Percentiles rank a stretch among this genome's conserved stretches.
Conservation (phyloP, 2,888 invertebrate genomes). For the Drosophila quinaria region DNA sequence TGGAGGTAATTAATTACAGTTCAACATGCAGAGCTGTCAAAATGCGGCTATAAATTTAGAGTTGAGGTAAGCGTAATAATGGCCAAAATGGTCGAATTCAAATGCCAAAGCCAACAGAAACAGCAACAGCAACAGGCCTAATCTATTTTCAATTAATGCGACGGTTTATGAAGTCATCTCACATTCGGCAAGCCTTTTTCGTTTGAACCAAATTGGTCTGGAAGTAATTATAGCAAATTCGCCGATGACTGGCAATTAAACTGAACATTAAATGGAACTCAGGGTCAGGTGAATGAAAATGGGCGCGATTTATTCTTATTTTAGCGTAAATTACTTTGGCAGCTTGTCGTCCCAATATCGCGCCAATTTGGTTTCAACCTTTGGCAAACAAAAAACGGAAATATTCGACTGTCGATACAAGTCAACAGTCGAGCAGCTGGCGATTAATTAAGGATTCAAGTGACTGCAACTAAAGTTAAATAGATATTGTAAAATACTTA, state of each 20-base stretch:
- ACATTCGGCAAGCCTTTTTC: conserved; percentile 53
- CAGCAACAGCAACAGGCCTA: conserved; percentile 24
- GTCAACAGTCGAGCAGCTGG: conserved; percentile 40
- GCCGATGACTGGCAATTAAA: conserved; percentile 55
- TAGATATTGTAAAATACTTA: conserved; percentile 69
- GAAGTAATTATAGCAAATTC: conserved; percentile 59
- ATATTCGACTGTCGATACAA: neutral
- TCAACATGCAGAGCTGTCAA: conserved; percentile 72
- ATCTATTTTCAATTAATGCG: conserved; percentile 66
- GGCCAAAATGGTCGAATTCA: conserved; percentile 39
- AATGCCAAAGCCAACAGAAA: conserved; percentile 24
- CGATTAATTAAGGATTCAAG: conserved; percentile 79
- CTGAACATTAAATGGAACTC: conserved; percentile 28
- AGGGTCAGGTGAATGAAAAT: neutral
- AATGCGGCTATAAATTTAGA: conserved; percentile 53
- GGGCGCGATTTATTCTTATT: conserved; percentile 10
- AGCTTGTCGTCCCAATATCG: conserved; percentile 29
- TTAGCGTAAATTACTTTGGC: conserved; percentile 17
- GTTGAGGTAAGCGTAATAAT: conserved; percentile 37
- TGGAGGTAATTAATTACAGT: conserved; percentile 68
- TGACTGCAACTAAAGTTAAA: conserved; percentile 74
- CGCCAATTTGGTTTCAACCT: conserved; percentile 41
- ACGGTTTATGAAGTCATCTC: conserved; percentile 59
- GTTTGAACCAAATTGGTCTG: conserved; percentile 29
- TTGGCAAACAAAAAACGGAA: conserved; percentile 31